Evolutionary conservation across 2,888 invertebrate species (phyloP).

Genomic region (Erebia palarica): DNA sequence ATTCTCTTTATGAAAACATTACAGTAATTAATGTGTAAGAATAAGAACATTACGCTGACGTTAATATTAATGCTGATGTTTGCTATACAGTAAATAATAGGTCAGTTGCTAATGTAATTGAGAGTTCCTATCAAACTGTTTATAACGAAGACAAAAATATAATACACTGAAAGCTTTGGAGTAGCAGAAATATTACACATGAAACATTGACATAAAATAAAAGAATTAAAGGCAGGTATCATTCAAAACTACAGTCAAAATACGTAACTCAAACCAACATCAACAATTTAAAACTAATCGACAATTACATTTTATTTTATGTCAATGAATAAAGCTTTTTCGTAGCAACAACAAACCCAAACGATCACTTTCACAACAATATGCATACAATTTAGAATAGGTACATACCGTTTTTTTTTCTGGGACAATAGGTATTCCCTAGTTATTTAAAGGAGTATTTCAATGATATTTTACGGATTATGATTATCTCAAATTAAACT

Average conservation of each 20-base stretch:
- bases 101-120: background rate
- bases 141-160: background rate
- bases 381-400: background rate
- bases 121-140: background rate
- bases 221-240: background rate
- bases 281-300: background rate
- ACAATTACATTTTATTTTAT: background rate
- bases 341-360: background rate
- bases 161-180: background rate
- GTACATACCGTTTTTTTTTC: too few relatives aligned
- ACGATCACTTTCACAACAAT: background rate
- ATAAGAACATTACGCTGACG: background rate
- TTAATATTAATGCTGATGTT: background rate
- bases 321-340: background rate
- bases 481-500: background rate
- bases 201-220: constrained; percentile 1
- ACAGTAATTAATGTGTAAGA: background rate
- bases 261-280: background rate
- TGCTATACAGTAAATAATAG: background rate
- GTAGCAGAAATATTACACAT: background rate
- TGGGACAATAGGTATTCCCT: too few relatives aligned
- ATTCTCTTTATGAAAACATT: background rate
- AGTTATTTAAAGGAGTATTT: too few relatives aligned
- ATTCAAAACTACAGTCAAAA: too few relatives aligned
- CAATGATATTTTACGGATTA: too few relatives aligned